These are phyloP conservation scores for Urosaurus nigricauda DNA, from an alignment of 2,797 vertebrate species.

Conservation along the genomic window DNA sequence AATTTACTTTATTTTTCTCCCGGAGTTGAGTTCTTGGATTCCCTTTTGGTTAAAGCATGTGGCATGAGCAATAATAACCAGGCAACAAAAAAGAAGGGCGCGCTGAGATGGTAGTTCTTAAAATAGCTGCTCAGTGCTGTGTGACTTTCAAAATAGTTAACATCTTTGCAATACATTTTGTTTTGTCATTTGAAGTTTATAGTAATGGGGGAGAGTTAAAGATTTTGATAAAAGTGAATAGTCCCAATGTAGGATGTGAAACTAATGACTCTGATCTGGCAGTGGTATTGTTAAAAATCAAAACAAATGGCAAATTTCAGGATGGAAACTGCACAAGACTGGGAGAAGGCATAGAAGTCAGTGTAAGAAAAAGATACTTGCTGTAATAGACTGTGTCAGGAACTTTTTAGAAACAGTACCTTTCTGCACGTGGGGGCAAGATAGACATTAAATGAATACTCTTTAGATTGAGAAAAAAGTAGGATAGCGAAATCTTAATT, in stretches of 20 bases:
- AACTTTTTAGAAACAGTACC: background rate
- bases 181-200: background rate
- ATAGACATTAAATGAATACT: background rate
- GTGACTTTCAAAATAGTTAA: slow-evolving; percentile 11
- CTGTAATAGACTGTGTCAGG: background rate
- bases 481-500: background rate
- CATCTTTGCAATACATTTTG: background rate
- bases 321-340: background rate
- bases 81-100: background rate
- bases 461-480: background rate
- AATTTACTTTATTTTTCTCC: background rate
- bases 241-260: background rate
- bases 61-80: background rate
- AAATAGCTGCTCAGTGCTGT: background rate
- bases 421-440: background rate
- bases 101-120: background rate
- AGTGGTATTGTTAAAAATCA: background rate
- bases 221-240: background rate
- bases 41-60: background rate
- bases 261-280: background rate
- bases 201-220: background rate
- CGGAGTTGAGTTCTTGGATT: background rate
- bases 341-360: background rate
- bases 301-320: background rate
- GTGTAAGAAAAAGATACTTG: background rate